Conservation (phyloP, 1,140 invertebrate genomes). For the Conopomorpha cramerella region DNA sequence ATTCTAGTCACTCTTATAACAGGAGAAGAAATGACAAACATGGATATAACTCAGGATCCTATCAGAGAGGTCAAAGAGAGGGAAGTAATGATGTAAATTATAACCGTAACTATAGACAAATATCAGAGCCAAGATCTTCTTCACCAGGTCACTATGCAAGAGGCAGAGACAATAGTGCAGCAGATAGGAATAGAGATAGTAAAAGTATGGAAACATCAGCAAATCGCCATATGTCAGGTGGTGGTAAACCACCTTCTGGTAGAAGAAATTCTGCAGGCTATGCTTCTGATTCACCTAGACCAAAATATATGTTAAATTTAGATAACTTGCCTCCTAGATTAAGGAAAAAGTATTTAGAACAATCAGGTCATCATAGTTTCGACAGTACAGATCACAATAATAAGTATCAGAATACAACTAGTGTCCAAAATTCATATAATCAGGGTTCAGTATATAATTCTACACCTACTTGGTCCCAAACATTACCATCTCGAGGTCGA, state of each 20-base stretch:
- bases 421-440: constrained; percentile 20
- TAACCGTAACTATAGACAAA: constrained; percentile 43
- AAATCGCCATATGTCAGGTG: constrained; percentile 30
- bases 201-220: constrained; percentile 57
- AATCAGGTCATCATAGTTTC: constrained; percentile 44
- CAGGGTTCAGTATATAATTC: constrained; percentile 25
- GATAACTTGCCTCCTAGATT: constrained; percentile 55
- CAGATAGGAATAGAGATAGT: constrained; percentile 47
- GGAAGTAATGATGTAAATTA: constrained; percentile 33
- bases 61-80: constrained; percentile 25
- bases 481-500: constrained; percentile 48
- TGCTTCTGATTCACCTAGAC: constrained; percentile 24
- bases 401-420: constrained; percentile 22
- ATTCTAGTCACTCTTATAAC: constrained; percentile 44
- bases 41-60: constrained; percentile 21
- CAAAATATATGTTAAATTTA: constrained; percentile 41
- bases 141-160: constrained; percentile 17
- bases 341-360: constrained; percentile 55
- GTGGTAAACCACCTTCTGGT: constrained; percentile 53
- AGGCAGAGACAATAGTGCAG: constrained; percentile 26
- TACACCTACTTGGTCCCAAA: constrained; percentile 48
- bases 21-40: constrained; percentile 31
- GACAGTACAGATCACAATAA: constrained; percentile 40
- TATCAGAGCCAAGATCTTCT: constrained; percentile 51
- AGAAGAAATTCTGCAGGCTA: constrained; percentile 51